Base-by-base conservation (phyloP, 2,888 invertebrate species). In the Fragum fragum region DNA sequence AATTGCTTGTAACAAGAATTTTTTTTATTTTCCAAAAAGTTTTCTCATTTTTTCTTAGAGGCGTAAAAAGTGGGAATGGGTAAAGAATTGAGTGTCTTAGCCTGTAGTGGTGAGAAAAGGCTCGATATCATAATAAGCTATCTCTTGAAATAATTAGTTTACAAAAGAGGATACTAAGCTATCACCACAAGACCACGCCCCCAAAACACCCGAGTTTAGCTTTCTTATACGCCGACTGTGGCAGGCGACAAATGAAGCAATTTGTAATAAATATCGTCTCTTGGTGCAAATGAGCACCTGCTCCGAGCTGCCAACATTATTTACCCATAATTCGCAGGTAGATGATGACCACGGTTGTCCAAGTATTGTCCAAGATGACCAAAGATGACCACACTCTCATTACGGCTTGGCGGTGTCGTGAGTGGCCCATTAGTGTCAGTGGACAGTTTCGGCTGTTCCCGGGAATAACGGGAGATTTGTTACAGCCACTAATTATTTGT, bases 371-470 rank as follows among this genome's bases (percentile, higher is more conserved):
- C 32, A 70, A 28, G 28, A 59, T 76, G 42, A 47, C 59, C 69
- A 47, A 61, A 28, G 28, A 59, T 76, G 59, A 59, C 69, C 69
- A 59, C 69, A 76, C 69, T 59, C n/a, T 70, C 59, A 69, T 70
- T 42, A 70, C 70, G 76, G 70, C n/a, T 59, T 61, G 69, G n/a
- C 69, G 39, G 42, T 18, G 29, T 59, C 57, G 42, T 28, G 47
- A 76, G 76, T 59, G 59, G 21, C 28, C 39, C 7, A 70, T 76
- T 76, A 76, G 76, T 76, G 76, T 76, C 76, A 76, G 42, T 29
- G 61, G 61, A 14, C 16, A 61, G 61, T 61, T 61, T 14, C 21
- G 11, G 14, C 23, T 57, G 57, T 23, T n/a, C 47, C 5, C 7
- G 7, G n/a, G n/a, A 47, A 47, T 47, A 47, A 47, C 47, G 47